phyloP scores from a whole-genome alignment of 2,797 vertebrate species.

The Ceryle rudis region DNA sequence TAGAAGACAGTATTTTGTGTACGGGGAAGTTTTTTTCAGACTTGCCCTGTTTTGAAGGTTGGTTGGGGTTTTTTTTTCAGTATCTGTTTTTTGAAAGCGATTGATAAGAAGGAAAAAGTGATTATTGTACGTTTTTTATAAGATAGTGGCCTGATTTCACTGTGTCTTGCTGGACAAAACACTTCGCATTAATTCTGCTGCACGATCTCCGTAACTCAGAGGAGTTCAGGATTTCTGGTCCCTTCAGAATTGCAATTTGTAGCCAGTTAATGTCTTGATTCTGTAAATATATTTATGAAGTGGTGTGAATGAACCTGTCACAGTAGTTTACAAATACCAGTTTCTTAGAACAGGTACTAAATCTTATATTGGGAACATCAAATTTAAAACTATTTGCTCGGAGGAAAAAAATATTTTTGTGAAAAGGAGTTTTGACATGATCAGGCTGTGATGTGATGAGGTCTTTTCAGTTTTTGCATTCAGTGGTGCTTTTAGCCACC shows the following conservation, averaged over 20 bases:
- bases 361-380: background rate
- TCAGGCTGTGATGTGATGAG: background rate
- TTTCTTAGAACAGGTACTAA: background rate
- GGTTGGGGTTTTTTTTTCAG: background rate
- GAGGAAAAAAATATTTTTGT: background rate
- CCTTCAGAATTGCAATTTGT: background rate
- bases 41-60: background rate
- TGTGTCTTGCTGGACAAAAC: background rate
- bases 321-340: background rate
- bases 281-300: background rate
- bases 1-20: rapidly evolving
- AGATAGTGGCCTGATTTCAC: background rate
- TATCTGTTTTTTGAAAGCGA: background rate
- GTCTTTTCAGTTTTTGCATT: background rate
- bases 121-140: background rate
- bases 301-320: background rate
- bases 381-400: background rate
- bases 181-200: background rate
- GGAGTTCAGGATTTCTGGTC: background rate
- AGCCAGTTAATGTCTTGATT: background rate
- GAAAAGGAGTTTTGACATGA: background rate
- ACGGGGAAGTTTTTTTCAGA: background rate
- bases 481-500: background rate
- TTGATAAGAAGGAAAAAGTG: background rate
- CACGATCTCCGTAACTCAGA: background rate